phyloP scores from a whole-genome alignment of 2,888 invertebrate species.

The Netelia virgata region DNA sequence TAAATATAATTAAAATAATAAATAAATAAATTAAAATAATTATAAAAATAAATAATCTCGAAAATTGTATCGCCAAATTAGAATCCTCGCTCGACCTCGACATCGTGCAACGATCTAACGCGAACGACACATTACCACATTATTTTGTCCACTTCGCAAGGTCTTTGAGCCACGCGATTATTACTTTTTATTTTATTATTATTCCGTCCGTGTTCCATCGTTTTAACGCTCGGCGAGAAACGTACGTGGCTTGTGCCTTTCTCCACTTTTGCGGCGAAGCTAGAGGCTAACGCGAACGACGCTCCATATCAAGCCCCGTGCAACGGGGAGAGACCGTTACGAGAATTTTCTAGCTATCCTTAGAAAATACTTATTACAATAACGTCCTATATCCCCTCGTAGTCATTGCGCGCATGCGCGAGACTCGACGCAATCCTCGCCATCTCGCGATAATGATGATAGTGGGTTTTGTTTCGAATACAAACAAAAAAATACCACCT shows the following conservation, averaged over 20 bases:
- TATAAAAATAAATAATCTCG: too few relatives aligned
- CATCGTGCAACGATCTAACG: too few relatives aligned
- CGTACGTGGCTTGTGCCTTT: slow-evolving; percentile 18
- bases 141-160: slow-evolving; percentile 7
- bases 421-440: not conserved
- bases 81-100: too few relatives aligned
- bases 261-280: slow-evolving; percentile 43
- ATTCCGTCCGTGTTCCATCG: not conserved
- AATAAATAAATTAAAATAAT: too few relatives aligned
- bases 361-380: slow-evolving; percentile 15
- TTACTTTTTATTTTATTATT: slow-evolving; percentile 8
- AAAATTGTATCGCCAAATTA: too few relatives aligned
- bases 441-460: slow-evolving; percentile 2
- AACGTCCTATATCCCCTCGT: not conserved
- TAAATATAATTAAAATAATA: too few relatives aligned
- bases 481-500: not conserved
- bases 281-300: slow-evolving; percentile 18
- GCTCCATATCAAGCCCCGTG: not conserved
- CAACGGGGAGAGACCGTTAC: slow-evolving; percentile 1
- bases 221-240: not conserved
- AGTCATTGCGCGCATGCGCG: not conserved
- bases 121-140: too few relatives aligned
- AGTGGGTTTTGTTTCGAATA: not conserved
- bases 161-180: not conserved
- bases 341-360: slow-evolving; percentile 9